Conservation (phyloP, 1,140 invertebrate species). For the Melitaea cinxia region DNA sequence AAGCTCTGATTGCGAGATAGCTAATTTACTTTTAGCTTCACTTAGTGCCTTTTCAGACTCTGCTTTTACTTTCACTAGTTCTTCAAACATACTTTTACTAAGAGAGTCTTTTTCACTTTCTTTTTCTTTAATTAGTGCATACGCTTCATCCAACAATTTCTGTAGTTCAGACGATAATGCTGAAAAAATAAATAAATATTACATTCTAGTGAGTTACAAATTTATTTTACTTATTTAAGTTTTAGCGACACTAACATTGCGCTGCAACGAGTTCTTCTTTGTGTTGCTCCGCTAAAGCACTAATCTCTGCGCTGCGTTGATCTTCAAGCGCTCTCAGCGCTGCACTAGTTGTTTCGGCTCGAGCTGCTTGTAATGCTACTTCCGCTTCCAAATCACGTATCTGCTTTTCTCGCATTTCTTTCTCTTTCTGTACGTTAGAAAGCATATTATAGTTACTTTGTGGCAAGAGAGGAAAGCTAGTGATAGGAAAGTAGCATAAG, state of each 20-base stretch:
- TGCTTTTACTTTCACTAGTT: slow-evolving; percentile 65
- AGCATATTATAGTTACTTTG: not conserved
- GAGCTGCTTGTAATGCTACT: slow-evolving; percentile 66
- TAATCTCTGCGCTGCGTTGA: slow-evolving; percentile 65
- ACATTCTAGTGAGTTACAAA: too few species aligned
- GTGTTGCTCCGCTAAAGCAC: slow-evolving; percentile 64
- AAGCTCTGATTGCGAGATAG: slow-evolving; percentile 74
- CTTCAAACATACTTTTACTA: slow-evolving; percentile 78
- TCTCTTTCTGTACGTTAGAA: slow-evolving; percentile 32
- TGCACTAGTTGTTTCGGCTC: slow-evolving; percentile 79
- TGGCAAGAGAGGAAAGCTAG: too few species aligned
- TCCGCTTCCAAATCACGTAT: slow-evolving; percentile 77
- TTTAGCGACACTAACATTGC: slow-evolving; percentile 51
- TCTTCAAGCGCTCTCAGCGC: slow-evolving; percentile 66
- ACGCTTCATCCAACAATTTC: slow-evolving; percentile 78
- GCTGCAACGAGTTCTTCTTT: slow-evolving; percentile 74
- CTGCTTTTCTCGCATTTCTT: slow-evolving; percentile 60
- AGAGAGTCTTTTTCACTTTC: slow-evolving; percentile 78
- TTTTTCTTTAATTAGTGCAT: slow-evolving; percentile 77
- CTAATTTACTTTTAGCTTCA: slow-evolving; percentile 76
- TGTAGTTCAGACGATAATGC: slow-evolving; percentile 77
- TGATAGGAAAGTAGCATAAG: too few species aligned
- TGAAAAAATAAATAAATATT: slow-evolving; percentile 43
- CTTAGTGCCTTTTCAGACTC: slow-evolving; percentile 75
- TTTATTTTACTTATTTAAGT: too few species aligned